Conservation (phyloP, 2,888 invertebrate species). For the Encarsia formosa region DNA sequence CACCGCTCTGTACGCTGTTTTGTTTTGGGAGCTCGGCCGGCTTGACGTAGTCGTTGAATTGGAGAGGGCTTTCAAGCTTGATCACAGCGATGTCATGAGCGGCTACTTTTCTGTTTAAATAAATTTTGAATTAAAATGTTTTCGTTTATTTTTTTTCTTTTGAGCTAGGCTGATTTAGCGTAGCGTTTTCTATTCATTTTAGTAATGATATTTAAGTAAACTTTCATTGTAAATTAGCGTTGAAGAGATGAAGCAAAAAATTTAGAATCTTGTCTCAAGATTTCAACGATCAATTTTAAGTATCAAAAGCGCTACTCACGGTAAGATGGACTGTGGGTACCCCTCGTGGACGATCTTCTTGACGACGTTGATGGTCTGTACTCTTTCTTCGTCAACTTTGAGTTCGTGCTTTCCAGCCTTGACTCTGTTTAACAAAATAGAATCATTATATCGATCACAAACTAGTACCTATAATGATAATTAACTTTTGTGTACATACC, state of each 20-base stretch:
- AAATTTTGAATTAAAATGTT: constrained; percentile 5
- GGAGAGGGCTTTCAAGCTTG: constrained; percentile 42
- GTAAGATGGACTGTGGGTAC: constrained; percentile 24
- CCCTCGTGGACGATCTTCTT: constrained; percentile 38
- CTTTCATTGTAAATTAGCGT: no score
- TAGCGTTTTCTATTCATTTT: no score
- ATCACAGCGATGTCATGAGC: constrained; percentile 56
- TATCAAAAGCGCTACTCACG: no score
- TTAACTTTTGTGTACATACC: no score
- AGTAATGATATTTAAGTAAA: no score
- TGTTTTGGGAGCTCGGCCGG: constrained; percentile 46
- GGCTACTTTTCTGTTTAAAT: constrained; percentile 37
- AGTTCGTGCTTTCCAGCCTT: constrained; percentile 29
- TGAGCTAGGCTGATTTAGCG: no score
- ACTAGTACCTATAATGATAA: no score
- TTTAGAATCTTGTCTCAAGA: no score
- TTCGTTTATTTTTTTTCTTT: neutral
- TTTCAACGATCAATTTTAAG: no score
- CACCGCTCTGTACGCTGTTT: constrained; percentile 37
- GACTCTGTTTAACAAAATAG: no score
- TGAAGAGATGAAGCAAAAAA: no score
- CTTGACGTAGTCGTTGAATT: constrained; percentile 42
- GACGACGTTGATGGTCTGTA: constrained; percentile 14
- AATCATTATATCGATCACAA: no score
- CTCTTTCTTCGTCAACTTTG: constrained; percentile 2